Base-by-base conservation (phyloP, 1,140 invertebrate genomes). In the Watersipora subatra region DNA sequence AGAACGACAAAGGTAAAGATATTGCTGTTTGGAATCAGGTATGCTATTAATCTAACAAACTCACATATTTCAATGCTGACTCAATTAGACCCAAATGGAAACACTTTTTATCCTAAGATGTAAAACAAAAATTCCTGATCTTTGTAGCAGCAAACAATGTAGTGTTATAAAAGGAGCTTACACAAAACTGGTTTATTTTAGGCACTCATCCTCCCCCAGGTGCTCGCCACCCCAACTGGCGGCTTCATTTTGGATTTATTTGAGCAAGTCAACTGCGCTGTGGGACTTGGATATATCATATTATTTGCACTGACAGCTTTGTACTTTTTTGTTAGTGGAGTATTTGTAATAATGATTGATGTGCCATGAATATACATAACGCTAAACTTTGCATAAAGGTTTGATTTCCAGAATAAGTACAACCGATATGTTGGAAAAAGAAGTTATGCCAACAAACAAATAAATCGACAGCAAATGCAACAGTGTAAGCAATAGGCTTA, bases 1-100 rank as follows among this genome's bases (percentile, higher is more conserved):
- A 77, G 27, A 69, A 67, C 58, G 73, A 78, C 58, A 76, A 76
- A 62, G 76, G 73, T 22, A 78, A 76, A 67, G 73, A 78, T 66
- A 74, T 79, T 58, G 77, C 77, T 20, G 75, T 79, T 12, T 79
- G 77, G 77, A 75, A 79, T 63, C 73, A 75, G 64, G 68, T 69
- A 57, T 30, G 55, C 1, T 17, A 57, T 15, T 55, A 12, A 15
- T n/a, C n/a, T n/a, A n/a, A n/a, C n/a, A n/a, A n/a, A n/a, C n/a
- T n/a, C n/a, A n/a, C n/a, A n/a, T n/a, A n/a, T n/a, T n/a, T n/a
- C n/a, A n/a, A n/a, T n/a, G n/a, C n/a, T n/a, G n/a, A n/a, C n/a
- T n/a, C n/a, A n/a, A n/a, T n/a, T n/a, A n/a, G n/a, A n/a, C n/a
- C n/a, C n/a, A n/a, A n/a, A n/a, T n/a, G n/a, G n/a, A n/a, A n/a